Conservation (phyloP, 2,888 invertebrate species). For the Prenolepis imparis region DNA sequence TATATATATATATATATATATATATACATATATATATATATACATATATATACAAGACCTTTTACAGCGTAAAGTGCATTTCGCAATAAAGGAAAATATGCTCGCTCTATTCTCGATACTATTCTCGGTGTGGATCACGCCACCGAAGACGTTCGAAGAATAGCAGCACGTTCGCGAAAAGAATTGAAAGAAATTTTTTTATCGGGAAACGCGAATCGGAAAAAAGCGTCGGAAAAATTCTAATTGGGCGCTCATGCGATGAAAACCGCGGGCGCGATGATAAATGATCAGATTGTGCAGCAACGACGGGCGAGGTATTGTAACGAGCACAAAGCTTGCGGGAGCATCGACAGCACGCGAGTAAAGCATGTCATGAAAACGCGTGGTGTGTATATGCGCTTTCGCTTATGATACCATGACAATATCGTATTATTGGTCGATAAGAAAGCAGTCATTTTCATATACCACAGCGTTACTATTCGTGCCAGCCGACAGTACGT, state of each 20-base stretch:
- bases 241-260: not conserved
- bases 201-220: not conserved
- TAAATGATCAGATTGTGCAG: constrained; percentile 28
- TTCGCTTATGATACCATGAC: constrained; percentile 51
- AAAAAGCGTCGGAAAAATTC: not conserved
- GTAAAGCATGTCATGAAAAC: constrained; percentile 40
- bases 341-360: constrained; percentile 38
- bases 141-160: not conserved
- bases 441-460: constrained; percentile 58
- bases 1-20: no score
- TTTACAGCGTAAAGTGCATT: not conserved
- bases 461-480: constrained; percentile 39
- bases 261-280: constrained; percentile 16
- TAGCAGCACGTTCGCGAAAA: not conserved
- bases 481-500: constrained; percentile 53
- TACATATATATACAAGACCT: not conserved
- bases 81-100: constrained; percentile 13
- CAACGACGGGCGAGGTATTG: constrained; percentile 11
- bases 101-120: no score
- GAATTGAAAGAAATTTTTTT: not conserved
- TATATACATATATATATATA: no score
- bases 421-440: constrained; percentile 65
- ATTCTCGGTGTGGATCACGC: not conserved
- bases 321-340: constrained; percentile 31
- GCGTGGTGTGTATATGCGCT: constrained; percentile 9